Base-by-base conservation (phyloP, 1,140 invertebrate genomes). In the Bombus superbus region DNA sequence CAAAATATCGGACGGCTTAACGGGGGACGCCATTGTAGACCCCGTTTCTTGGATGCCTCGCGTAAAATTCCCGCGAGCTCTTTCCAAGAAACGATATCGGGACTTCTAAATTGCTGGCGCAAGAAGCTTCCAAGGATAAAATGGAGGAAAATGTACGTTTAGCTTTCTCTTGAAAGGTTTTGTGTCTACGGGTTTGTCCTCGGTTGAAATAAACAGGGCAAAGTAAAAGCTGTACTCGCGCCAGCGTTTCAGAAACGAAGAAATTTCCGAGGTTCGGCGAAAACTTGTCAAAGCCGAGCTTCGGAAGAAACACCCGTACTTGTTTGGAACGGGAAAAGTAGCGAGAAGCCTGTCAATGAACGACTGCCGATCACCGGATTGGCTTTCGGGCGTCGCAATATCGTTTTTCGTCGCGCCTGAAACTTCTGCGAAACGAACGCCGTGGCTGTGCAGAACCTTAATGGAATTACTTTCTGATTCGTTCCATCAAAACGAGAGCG, bases 281-380 rank as follows among this genome's bases (percentile, higher is more conserved):
- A 81, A 82, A 82, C 71, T 82, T 75, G n/a, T 66, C 59, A 53
- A 82, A 74, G 38, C 69, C n/a, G n/a, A 15, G 53, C 57, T 28
- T n/a, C 32, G 3, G 32, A 75, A 74, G 69, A 47, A 74, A 74
- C n/a, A 40, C 10, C 42, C 1, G 40, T 47, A 22, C 32, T 57
- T 25, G 53, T 66, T 38, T 32, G 53, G 2, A n/a, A 44, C 3
- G n/a, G 75, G 28, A 42, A 64, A 64, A 62, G 40, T 35, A 66
- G 5, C 40, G 40, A 15, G 71, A 64, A 73, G 25, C 42, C 15
- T 25, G 66, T 69, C 32, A 22, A 68, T 4, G 44, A 40, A 28
- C 44, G 15, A 8, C 28, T 47, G 40, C 25, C 35, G 47, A 57
- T 42, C 64, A 44, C 3, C 25, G 4, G 28, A 42, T 35, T 42